phyloP scores from a whole-genome alignment of 1,140 invertebrate species.

The Drosophila pseudoobscura region DNA sequence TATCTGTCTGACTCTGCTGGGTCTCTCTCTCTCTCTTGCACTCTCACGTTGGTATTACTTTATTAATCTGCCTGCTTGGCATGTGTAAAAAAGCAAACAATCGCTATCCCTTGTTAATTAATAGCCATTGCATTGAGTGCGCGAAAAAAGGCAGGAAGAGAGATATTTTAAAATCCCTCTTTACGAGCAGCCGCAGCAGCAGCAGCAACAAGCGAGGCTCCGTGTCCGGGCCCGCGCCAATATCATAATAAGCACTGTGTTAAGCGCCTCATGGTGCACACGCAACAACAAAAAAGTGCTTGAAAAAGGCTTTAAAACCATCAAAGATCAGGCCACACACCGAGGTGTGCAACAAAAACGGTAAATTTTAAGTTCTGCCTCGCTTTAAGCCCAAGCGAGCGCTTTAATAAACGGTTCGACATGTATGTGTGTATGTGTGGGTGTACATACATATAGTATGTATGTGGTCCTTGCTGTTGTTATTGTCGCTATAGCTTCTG shows the following conservation, averaged over 20 bases:
- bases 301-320: conserved; percentile 46
- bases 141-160: conserved; percentile 32
- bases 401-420: conserved; percentile 60
- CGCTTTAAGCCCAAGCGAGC: conserved; percentile 44
- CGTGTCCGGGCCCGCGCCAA: neutral
- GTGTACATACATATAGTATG: neutral
- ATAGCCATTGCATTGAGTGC: conserved; percentile 65
- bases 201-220: too few relatives aligned
- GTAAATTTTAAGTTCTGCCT: conserved; percentile 11
- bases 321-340: conserved; percentile 33
- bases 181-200: conserved; percentile 36
- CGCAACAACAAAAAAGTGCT: conserved; percentile 2
- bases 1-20: neutral
- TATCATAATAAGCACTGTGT: conserved; percentile 54
- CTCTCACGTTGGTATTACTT: conserved; percentile 29
- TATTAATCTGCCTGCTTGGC: conserved; percentile 52
- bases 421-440: too few relatives aligned
- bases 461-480: conserved; percentile 30
- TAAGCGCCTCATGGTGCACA: conserved; percentile 30
- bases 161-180: conserved; percentile 52
- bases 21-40: neutral
- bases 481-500: conserved; percentile 25
- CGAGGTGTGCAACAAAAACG: conserved; percentile 18
- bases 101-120: conserved; percentile 64
- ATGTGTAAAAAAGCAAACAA: conserved; percentile 48